Base-by-base conservation (phyloP, 2,113 vertebrate species). In the Cranoglanis bouderius region DNA sequence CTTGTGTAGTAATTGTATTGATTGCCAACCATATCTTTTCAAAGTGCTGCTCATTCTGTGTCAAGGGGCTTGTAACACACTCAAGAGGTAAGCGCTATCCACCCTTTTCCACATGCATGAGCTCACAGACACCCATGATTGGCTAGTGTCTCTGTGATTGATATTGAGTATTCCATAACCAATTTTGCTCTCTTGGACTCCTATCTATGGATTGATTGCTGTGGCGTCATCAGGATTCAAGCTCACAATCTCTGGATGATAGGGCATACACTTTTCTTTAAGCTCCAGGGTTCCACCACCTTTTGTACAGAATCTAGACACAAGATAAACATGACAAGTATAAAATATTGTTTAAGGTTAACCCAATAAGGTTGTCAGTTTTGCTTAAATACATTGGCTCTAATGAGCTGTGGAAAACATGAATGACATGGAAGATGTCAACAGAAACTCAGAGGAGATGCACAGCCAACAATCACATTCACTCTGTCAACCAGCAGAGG, bases 401-500 rank as follows among this genome's bases (percentile, higher is more conserved):
- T 13, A 65, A 12, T 35, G 13, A 35, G 1, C 14, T 70, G n/a
- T 74, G 38, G 35, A 74, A 74, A 43, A 43, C 72, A 40, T 74
- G 5, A 77, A 72, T 61, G 87, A 86, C 24, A 51, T 61, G 18
- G 70, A 24, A 77, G 82, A 86, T 9, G 59, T 10, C 32, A 78
- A 18, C 46, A 18, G 43, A 2, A 78, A 13, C 53, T 38, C 24
- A 70, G n/a, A n/a, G n/a, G n/a, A n/a, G n/a, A n/a, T n/a, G n/a
- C n/a, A n/a, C 59, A 55, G 77, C 14, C 1, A 51, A 57, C 12
- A 86, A 95, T 84, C 89, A 90, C 0, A 24, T 94, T 1, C 2
- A 35, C 38, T 83, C 93, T 49, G 67, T 91, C 57, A 86, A 85
- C 4, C 89, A 93, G 88, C 85, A 95, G 89, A 95, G 87, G 91